These are phyloP conservation scores for Halichoeres trimaculatus DNA, from an alignment of 2,113 vertebrate genomes.

Conservation along the genomic window DNA sequence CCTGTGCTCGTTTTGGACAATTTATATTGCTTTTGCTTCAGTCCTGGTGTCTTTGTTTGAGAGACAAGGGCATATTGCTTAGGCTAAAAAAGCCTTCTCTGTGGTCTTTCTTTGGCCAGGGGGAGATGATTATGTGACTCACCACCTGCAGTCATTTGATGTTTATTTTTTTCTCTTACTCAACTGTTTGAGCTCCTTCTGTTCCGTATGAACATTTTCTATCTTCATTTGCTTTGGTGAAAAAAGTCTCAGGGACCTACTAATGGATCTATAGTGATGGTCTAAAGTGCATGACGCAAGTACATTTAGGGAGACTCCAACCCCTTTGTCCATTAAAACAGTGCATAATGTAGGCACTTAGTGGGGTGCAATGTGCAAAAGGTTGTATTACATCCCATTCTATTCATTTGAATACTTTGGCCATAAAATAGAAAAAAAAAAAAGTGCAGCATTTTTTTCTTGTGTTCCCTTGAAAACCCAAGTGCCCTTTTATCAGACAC, in stretches of 20 bases:
- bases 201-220: not conserved
- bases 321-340: no score
- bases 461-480: no score
- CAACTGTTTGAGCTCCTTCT: not conserved
- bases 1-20: conserved; percentile 31
- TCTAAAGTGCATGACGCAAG: not conserved
- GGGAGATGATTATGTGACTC: conserved; percentile 19
- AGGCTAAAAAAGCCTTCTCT: not conserved
- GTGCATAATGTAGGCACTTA: no score
- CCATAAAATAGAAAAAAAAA: no score
- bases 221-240: not conserved
- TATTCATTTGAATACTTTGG: no score
- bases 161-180: not conserved
- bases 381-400: no score
- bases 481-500: no score
- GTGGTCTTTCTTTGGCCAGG: not conserved
- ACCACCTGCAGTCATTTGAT: not conserved
- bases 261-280: not conserved
- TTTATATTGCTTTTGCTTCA: conserved; percentile 36
- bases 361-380: no score
- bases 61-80: conserved; percentile 19
- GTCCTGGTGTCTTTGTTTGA: not conserved
- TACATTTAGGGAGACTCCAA: not conserved
- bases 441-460: no score
- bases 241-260: no score